Evolutionary conservation across 2,888 invertebrate species (phyloP).

Genomic region (Volucella bombylans): DNA sequence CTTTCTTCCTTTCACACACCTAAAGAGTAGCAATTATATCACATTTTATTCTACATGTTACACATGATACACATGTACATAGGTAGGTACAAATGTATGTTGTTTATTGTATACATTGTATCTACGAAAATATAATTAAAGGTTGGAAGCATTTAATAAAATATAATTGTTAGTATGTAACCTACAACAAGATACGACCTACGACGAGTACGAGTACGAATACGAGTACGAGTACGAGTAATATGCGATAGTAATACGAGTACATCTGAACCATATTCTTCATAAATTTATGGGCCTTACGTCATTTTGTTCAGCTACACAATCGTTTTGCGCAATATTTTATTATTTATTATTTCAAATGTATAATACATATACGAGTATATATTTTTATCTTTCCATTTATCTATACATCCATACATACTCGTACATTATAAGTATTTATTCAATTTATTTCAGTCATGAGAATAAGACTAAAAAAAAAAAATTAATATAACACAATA

Average conservation of each 20-base stretch:
- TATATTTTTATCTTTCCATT: conserved; percentile 18
- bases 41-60: conserved; percentile 11
- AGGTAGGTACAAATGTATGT: too few species aligned
- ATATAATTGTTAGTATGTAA: not conserved
- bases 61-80: too few species aligned
- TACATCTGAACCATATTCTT: not conserved
- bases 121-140: conserved; percentile 19
- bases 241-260: too few species aligned
- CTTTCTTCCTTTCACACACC: conserved; percentile 19
- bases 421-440: conserved; percentile 6
- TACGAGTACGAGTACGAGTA: too few species aligned
- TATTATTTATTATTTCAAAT: conserved; percentile 1
- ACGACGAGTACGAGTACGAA: not conserved
- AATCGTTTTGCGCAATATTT: conserved; percentile 26
- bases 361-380: not conserved
- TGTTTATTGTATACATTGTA: conserved; percentile 28
- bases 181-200: not conserved
- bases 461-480: conserved; percentile 13
- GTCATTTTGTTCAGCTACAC: not conserved
- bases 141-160: conserved; percentile 7
- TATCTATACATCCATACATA: not conserved
- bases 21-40: conserved; percentile 48
- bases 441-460: conserved; percentile 47
- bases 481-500: not conserved
- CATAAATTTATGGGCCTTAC: not conserved